Conservation (phyloP, 1,140 invertebrate genomes). For the Saccostrea echinata region DNA sequence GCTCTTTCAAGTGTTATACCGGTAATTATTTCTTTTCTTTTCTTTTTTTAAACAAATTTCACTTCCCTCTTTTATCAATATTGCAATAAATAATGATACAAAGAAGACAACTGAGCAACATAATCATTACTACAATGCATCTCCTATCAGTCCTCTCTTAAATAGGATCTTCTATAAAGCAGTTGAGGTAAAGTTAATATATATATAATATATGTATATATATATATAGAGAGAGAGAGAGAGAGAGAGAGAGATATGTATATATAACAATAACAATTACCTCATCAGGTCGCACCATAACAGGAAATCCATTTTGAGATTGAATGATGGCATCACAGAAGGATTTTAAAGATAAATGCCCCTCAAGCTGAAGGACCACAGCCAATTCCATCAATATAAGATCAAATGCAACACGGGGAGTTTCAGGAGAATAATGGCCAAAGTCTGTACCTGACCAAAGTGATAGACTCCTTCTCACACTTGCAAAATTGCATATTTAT, state of each 20-base stretch:
- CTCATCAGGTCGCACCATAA: slow-evolving; percentile 20
- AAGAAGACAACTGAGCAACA: neutral
- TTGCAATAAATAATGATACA: slow-evolving; percentile 2
- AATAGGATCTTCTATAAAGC: slow-evolving; percentile 5
- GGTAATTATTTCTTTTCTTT: too few species aligned
- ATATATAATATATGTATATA: too few species aligned
- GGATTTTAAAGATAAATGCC: slow-evolving; percentile 35
- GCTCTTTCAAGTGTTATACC: too few species aligned
- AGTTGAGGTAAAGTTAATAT: neutral
- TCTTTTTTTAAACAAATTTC: neutral
- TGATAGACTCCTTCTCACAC: slow-evolving; percentile 42
- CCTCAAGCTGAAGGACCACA: slow-evolving; percentile 42
- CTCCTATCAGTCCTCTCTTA: neutral
- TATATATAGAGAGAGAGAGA: neutral
- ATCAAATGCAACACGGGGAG: slow-evolving; percentile 47
- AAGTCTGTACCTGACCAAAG: slow-evolving; percentile 44
- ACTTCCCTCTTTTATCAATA: too few species aligned
- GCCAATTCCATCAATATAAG: slow-evolving; percentile 43
- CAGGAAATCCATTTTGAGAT: slow-evolving; percentile 31
- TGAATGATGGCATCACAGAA: slow-evolving; percentile 45
- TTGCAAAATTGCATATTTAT: slow-evolving; percentile 34
- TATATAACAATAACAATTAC: slow-evolving; percentile 4
- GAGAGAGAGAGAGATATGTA: too few species aligned
- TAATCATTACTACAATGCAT: neutral
- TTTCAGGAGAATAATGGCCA: slow-evolving; percentile 46